These are phyloP conservation scores for Heterohyrax brucei DNA, from an alignment of 2,797 vertebrate genomes.

Conservation along the genomic window DNA sequence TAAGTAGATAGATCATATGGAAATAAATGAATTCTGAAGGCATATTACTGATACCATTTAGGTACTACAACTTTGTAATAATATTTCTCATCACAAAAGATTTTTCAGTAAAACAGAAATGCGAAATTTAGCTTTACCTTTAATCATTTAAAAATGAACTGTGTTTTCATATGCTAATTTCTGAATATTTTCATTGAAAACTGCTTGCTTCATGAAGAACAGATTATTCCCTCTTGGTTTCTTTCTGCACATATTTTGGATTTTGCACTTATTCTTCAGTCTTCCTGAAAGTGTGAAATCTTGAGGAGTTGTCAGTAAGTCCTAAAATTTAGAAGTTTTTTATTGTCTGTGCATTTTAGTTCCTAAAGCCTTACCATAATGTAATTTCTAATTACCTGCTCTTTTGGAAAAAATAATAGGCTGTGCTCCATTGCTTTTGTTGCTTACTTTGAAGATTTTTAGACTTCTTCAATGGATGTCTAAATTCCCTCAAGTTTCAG, in stretches of 20 bases:
- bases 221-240: not conserved
- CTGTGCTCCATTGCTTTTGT: not conserved
- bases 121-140: not conserved
- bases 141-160: not conserved
- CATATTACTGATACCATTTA: not conserved
- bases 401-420: not conserved
- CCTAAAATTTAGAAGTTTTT: not conserved
- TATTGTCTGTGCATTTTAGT: not conserved
- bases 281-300: not conserved
- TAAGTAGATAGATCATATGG: not conserved
- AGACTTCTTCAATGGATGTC: not conserved
- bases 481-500: not conserved
- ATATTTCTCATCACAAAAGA: not conserved
- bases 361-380: not conserved
- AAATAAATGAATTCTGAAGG: constrained; percentile 14
- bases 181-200: constrained; percentile 47
- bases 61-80: not conserved
- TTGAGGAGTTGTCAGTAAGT: not conserved
- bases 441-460: not conserved
- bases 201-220: not conserved
- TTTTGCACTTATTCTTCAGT: constrained; percentile 6
- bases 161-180: constrained; percentile 51
- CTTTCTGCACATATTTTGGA: not conserved
- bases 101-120: constrained; percentile 33
- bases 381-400: no score